Percentiles rank a stretch among this genome's conserved stretches.
These are phyloP conservation scores for Drosophila bunnanda DNA, from an alignment of 2,888 invertebrate species.

Conservation along the genomic window DNA sequence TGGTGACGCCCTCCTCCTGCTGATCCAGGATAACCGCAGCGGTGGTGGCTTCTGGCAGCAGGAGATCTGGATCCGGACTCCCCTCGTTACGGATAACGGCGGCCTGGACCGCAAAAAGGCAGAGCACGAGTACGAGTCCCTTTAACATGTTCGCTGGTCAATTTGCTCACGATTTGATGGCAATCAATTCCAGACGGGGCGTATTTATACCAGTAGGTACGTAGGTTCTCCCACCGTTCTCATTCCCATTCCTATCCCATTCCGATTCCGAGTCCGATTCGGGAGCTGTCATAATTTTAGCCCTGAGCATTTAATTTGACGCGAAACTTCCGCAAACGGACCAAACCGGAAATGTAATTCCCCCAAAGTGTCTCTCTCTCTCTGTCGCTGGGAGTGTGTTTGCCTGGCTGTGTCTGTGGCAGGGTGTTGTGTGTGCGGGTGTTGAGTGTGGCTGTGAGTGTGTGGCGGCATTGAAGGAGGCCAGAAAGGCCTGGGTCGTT, in stretches of 20 bases:
- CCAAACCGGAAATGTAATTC: constrained; percentile 75
- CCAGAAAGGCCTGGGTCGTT: constrained; percentile 73
- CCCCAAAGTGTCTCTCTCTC: constrained; percentile 1
- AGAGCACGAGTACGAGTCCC: constrained; percentile 57
- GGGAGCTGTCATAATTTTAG: constrained; percentile 72
- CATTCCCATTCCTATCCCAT: constrained; percentile 5
- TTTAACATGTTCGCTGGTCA: constrained; percentile 58
- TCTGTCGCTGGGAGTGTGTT: background rate
- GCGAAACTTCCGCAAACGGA: constrained; percentile 69
- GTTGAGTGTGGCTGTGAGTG: constrained; percentile 36
- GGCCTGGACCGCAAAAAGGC: constrained; percentile 45
- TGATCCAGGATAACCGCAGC: constrained; percentile 13
- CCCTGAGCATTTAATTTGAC: constrained; percentile 70
- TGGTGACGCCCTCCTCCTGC: constrained; percentile 21
- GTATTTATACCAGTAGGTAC: constrained; percentile 44
- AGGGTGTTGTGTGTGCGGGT: constrained; percentile 29
- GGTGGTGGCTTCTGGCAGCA: constrained; percentile 37
- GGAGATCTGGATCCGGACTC: constrained; percentile 30
- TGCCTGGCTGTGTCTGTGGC: constrained; percentile 30
- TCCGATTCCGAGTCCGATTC: constrained; percentile 44
- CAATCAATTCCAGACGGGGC: constrained; percentile 36
- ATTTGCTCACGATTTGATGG: constrained; percentile 53
- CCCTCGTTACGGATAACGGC: constrained; percentile 58
- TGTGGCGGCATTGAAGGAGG: constrained; percentile 68
- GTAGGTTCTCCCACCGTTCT: constrained; percentile 10